phyloP scores from a whole-genome alignment of 2,888 invertebrate species.

The Drymonia ruficornis region DNA sequence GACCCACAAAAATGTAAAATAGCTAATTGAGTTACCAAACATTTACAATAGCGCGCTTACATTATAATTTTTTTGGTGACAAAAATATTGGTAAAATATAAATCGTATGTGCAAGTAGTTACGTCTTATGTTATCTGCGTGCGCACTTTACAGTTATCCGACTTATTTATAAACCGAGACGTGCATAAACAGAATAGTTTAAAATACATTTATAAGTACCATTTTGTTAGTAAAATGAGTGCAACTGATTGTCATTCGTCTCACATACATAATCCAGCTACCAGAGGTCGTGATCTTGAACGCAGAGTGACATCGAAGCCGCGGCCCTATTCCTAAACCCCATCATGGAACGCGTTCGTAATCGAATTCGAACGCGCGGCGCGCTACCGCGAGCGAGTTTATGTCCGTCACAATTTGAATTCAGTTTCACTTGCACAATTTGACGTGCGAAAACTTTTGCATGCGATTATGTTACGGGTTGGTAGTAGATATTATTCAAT shows the following conservation, averaged over 20 bases:
- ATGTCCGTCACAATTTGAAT: constrained; percentile 41
- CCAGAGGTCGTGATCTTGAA: constrained; percentile 75
- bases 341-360: constrained; percentile 48
- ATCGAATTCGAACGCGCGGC: constrained; percentile 42
- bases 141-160: not conserved
- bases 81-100: too few relatives aligned
- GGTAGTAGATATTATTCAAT: not conserved
- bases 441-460: constrained; percentile 23
- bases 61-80: too few relatives aligned
- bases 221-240: constrained; percentile 56
- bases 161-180: not conserved
- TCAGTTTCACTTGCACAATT: constrained; percentile 26
- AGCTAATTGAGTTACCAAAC: too few relatives aligned
- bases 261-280: constrained; percentile 70
- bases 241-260: constrained; percentile 71
- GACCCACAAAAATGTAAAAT: too few relatives aligned
- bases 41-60: too few relatives aligned
- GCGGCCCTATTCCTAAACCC: constrained; percentile 57
- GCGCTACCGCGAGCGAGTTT: constrained; percentile 23
- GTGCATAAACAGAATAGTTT: not conserved
- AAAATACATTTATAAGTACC: constrained; percentile 50
- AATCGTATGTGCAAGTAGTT: too few relatives aligned
- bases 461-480: not conserved
- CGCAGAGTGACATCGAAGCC: constrained; percentile 56
- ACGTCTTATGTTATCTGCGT: not conserved